phyloP scores from a whole-genome alignment of 2,797 vertebrate species.

The Rhinatrema bivittatum region DNA sequence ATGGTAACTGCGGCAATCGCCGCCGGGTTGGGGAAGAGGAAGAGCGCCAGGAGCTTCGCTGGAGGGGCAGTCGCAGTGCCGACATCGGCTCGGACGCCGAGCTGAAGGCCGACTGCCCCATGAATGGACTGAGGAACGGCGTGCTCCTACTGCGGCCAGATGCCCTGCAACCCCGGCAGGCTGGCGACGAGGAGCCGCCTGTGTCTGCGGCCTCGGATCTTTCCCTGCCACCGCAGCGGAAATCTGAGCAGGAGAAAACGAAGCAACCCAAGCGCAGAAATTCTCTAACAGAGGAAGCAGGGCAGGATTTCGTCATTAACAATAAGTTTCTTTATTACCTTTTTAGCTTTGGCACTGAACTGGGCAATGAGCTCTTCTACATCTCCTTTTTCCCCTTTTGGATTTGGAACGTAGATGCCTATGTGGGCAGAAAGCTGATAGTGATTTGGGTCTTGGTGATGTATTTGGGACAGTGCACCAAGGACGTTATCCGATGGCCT shows the following conservation, averaged over 20 bases:
- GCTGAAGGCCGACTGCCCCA: background rate
- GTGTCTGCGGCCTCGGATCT: constrained; percentile 31
- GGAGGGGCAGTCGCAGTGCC: background rate
- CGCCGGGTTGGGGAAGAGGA: background rate
- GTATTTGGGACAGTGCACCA: constrained; percentile 95
- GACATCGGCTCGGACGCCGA: background rate
- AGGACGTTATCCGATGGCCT: constrained; percentile 85
- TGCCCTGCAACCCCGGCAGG: constrained; percentile 2
- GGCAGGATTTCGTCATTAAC: constrained; percentile 70
- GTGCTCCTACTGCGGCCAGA: background rate
- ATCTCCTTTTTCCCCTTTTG: constrained; percentile 88
- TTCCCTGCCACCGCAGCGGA: constrained; percentile 9
- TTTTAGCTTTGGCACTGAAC: constrained; percentile 85
- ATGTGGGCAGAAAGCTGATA: constrained; percentile 75
- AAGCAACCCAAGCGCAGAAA: constrained; percentile 62
- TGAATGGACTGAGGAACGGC: constrained; percentile 35
- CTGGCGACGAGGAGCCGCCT: constrained; percentile 9
- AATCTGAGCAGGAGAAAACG: background rate
- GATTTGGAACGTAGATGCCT: constrained; percentile 86
- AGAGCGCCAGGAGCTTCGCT: constrained; percentile 8
- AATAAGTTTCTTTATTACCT: constrained; percentile 77
- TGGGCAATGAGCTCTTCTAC: constrained; percentile 95
- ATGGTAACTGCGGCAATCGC: constrained; percentile 25
- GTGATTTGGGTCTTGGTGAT: constrained; percentile 93
- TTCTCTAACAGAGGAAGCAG: constrained; percentile 77